phyloP scores from a whole-genome alignment of 2,888 invertebrate species.

The Orthosia incerta region DNA sequence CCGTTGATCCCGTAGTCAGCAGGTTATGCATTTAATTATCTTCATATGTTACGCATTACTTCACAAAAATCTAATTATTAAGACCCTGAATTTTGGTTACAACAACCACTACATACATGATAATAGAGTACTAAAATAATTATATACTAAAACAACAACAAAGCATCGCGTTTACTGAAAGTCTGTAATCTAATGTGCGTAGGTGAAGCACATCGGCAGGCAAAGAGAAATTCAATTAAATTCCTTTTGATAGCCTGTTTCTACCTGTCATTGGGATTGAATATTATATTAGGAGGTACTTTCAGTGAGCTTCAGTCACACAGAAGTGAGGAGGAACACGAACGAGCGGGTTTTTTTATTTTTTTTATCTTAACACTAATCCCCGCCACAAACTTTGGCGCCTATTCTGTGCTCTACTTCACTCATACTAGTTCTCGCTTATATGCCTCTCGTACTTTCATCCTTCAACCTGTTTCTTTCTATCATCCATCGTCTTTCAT shows the following conservation, averaged over 20 bases:
- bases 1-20: too few species aligned
- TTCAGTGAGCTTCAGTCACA: conserved; percentile 14
- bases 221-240: conserved; percentile 60
- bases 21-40: too few species aligned
- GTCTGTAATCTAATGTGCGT: conserved; percentile 37
- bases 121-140: conserved; percentile 3
- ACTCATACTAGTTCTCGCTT: too few species aligned
- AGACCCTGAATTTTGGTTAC: neutral
- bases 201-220: conserved; percentile 28
- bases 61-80: too few species aligned
- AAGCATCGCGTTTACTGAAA: conserved; percentile 30
- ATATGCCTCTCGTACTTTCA: too few species aligned
- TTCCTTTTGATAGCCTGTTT: conserved; percentile 56
- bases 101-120: neutral
- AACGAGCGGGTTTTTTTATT: too few species aligned
- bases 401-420: too few species aligned
- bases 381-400: too few species aligned
- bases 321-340: neutral
- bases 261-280: conserved; percentile 59
- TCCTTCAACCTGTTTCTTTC: too few species aligned
- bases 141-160: conserved; percentile 40
- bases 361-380: too few species aligned
- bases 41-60: too few species aligned
- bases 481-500: too few species aligned
- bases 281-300: conserved; percentile 33